Conservation (phyloP, 2,888 invertebrate genomes). For the Ramazzottius varieornatus region DNA sequence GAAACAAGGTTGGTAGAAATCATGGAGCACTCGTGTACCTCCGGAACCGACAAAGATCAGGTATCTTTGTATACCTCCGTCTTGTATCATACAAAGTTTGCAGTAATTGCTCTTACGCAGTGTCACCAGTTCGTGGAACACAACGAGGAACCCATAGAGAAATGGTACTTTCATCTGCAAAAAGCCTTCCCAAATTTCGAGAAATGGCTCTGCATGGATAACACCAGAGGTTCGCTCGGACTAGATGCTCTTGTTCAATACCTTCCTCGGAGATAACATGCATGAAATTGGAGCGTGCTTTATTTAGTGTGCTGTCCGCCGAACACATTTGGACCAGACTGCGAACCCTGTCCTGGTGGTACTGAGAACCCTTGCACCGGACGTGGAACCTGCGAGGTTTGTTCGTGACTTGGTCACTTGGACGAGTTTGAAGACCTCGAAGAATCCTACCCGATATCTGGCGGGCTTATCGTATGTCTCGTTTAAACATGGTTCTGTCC, state of each 20-base stretch:
- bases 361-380: background rate
- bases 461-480: too few species aligned
- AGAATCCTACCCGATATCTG: too few species aligned
- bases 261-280: too few species aligned
- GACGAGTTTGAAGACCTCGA: too few species aligned
- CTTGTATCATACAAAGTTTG: background rate
- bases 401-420: too few species aligned
- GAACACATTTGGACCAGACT: background rate
- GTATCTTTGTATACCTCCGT: background rate
- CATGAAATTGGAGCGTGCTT: too few species aligned
- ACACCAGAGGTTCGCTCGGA: background rate
- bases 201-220: background rate
- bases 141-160: background rate
- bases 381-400: background rate
- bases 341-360: background rate
- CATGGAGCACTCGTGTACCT: background rate
- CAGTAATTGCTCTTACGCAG: background rate
- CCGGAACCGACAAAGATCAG: background rate
- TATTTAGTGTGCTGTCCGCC: background rate
- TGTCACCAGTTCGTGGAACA: background rate
- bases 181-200: background rate
- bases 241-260: too few species aligned
- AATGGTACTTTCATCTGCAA: conserved; percentile 1
- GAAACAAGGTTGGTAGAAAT: background rate
- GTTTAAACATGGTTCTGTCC: background rate